phyloP scores from a whole-genome alignment of 2,888 invertebrate species.

The Drosophila kambysellisi region DNA sequence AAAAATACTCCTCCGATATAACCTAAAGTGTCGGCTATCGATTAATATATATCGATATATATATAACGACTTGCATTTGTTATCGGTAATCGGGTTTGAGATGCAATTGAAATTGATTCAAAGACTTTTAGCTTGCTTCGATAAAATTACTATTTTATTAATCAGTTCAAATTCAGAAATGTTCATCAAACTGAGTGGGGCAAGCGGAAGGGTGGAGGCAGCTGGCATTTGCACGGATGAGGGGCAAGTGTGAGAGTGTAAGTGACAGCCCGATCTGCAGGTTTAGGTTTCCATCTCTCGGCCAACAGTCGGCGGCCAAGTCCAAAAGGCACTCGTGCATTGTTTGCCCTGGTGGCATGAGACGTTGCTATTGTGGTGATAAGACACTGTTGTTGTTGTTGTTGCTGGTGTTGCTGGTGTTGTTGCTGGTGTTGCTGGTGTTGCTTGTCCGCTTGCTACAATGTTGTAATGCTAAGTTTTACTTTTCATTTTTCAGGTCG shows the following conservation, averaged over 20 bases:
- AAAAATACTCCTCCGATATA: constrained; percentile 10
- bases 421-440: constrained; percentile 27
- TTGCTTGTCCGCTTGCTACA: constrained; percentile 41
- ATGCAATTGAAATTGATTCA: neutral
- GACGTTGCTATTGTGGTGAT: constrained; percentile 54
- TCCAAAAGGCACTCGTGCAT: constrained; percentile 31
- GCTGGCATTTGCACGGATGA: no score
- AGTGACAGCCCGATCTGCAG: constrained; percentile 9
- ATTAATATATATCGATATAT: constrained; percentile 1
- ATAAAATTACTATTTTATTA: neutral
- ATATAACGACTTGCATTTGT: neutral
- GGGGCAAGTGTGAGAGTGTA: neutral
- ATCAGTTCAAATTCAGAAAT: neutral
- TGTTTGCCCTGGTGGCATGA: constrained; percentile 43
- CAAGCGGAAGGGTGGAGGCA: no score
- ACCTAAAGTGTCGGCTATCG: constrained; percentile 14
- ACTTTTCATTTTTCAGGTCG: constrained; percentile 55
- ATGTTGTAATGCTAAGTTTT: constrained; percentile 56
- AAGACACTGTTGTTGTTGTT: constrained; percentile 48
- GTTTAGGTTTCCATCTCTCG: neutral
- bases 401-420: constrained; percentile 14
- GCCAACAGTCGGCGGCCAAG: constrained; percentile 33
- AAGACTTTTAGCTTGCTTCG: no score
- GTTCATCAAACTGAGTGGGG: neutral
- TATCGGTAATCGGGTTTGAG: neutral